Percentiles rank a stretch among this genome's conserved stretches.
Conservation (phyloP, 2,888 invertebrate genomes). For the Pherbina coryleti region DNA sequence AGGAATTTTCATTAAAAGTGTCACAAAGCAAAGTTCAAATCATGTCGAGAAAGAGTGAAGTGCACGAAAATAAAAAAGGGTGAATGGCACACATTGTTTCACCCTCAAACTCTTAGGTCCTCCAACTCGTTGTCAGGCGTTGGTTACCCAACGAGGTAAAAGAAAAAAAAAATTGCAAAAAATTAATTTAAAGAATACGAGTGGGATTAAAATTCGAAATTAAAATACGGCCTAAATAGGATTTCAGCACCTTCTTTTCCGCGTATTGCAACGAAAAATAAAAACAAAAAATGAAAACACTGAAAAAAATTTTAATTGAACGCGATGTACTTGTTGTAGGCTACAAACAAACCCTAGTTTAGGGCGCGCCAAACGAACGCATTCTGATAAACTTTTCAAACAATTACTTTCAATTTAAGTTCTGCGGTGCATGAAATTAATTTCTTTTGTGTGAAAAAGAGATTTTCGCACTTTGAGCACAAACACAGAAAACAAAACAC, state of each 20-base stretch:
- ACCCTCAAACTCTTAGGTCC: no score
- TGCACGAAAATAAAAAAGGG: neutral
- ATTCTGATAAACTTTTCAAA: slow-evolving; percentile 34
- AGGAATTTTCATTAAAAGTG: slow-evolving; percentile 33
- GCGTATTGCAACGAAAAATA: neutral
- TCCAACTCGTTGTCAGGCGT: no score
- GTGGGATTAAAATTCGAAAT: neutral
- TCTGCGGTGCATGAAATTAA: slow-evolving; percentile 39
- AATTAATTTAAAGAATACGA: no score
- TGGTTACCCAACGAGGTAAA: no score
- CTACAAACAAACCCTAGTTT: neutral
- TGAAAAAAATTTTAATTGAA: neutral
- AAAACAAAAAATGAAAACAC: neutral
- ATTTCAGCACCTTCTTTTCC: slow-evolving; percentile 2
- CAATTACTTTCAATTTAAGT: slow-evolving; percentile 51
- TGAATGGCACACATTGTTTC: neutral
- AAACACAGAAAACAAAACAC: neutral
- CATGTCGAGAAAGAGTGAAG: neutral
- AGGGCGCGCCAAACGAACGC: neutral
- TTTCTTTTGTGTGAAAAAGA: slow-evolving; percentile 13
- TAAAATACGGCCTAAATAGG: neutral
- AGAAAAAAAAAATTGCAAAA: no score
- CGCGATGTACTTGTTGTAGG: slow-evolving; percentile 1
- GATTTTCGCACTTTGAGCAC: slow-evolving; percentile 17
- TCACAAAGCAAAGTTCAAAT: slow-evolving; percentile 11